Evolutionary conservation across 2,888 invertebrate species (phyloP), one percentile per base, ranked within the genome.

Genomic region (Sialis fuliginosa): DNA sequence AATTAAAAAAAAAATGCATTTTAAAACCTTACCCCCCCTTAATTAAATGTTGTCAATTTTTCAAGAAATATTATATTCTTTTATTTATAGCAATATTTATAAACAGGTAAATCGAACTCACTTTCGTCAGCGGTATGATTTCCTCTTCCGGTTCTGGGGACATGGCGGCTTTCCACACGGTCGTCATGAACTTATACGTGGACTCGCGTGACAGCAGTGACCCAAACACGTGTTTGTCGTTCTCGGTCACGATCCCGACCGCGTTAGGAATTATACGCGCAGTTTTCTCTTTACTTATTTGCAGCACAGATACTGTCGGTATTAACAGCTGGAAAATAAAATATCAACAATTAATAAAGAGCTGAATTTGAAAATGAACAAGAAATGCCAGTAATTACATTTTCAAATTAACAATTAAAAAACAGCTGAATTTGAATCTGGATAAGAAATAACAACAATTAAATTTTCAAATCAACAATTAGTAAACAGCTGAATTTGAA

Each of bases 221-320:
- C 42, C 89, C 89, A 68, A 93, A 93, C 44, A 89, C 86, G 51
- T 75, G 72, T 44, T 89, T 81, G 57, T 86, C 83, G 57, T 85
- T 81, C 42, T 78, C 73, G n/a, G 91, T 91, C 49, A 77, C 74
- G 34, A 90, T 81, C 32, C 90, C 91, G 48, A 95, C 87, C 9
- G 93, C 93, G 66, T 93, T 93, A 44, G 93, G 93, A 58, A 95
- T 90, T 54, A 95, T 89, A 54, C 86, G 77, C 1, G 91, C 93
- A 49, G 91, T 92, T 67, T 88, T 89, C 68, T 92, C 92, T 62
- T 92, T 89, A 39, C 86, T 89, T 58, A 95, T 87, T 62, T 83
- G 80, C 46, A 82, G 75, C 48, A 95, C 91, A 49, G 85, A 81
- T 48, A 75, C 72, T 54, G 90, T 82, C 42, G 92, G 91, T 60